phyloP scores from a whole-genome alignment of 2,888 invertebrate genomes.

The Dolichomitus sp. region DNA sequence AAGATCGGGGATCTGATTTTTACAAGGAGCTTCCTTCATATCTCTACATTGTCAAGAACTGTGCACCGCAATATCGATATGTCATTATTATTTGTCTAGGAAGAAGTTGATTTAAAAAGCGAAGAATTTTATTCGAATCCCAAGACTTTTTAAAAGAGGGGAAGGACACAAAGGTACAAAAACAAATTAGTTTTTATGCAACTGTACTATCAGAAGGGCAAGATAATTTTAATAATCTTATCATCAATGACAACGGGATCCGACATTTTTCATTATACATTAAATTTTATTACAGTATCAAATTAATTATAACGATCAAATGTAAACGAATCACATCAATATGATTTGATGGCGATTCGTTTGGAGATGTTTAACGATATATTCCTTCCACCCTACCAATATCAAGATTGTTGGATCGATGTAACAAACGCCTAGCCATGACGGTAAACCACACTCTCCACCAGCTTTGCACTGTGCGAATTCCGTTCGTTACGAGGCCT shows the following conservation, averaged over 20 bases:
- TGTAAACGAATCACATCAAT: background rate
- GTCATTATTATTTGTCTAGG: background rate
- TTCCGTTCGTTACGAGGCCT: slow-evolving; percentile 31
- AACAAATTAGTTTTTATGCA: no score
- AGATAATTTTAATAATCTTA: no score
- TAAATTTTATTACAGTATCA: background rate
- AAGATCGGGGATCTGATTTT: slow-evolving; percentile 19
- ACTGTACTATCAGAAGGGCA: no score
- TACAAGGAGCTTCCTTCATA: slow-evolving; percentile 6
- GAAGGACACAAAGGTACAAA: no score
- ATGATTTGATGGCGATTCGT: background rate
- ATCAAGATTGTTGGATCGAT: slow-evolving; percentile 1
- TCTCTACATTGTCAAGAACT: background rate
- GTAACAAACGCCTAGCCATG: slow-evolving; percentile 14
- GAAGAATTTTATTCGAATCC: no score
- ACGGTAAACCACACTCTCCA: background rate
- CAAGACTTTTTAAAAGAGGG: no score
- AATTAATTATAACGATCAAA: background rate
- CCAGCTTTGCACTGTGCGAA: slow-evolving; percentile 12
- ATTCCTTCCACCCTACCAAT: background rate
- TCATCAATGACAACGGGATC: no score
- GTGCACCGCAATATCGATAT: background rate
- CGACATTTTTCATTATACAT: background rate
- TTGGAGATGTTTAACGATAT: background rate
- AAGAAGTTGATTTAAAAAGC: no score